Percentiles rank a stretch among this genome's conserved stretches.
phyloP scores from a whole-genome alignment of 2,888 invertebrate species.

The Lamellibrachia columna region DNA sequence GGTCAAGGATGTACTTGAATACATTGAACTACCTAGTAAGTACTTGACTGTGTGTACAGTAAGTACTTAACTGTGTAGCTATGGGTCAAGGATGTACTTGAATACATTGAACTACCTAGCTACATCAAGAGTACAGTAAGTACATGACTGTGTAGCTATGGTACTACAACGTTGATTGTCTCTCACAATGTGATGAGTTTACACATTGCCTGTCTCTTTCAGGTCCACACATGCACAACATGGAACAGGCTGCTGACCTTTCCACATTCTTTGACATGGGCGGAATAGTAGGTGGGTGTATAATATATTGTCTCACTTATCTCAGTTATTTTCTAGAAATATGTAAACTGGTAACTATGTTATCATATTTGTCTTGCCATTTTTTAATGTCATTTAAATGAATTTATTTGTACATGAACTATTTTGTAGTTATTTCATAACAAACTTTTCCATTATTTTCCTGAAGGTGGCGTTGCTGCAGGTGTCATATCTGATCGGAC shows the following conservation, averaged over 20 bases:
- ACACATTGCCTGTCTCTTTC: slow-evolving; percentile 25
- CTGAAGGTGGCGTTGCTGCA: slow-evolving; percentile 78
- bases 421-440: background rate
- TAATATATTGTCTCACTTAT: background rate
- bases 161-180: too few relatives aligned
- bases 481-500: slow-evolving; percentile 85
- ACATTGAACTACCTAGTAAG: background rate
- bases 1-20: background rate
- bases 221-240: slow-evolving; percentile 27
- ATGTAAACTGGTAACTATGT: background rate
- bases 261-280: slow-evolving; percentile 74
- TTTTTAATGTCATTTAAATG: too few relatives aligned
- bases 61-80: background rate
- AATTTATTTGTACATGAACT: too few relatives aligned
- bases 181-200: too few relatives aligned
- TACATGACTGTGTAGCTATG: too few relatives aligned
- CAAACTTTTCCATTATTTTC: background rate
- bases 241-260: slow-evolving; percentile 60
- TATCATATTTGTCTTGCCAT: background rate
- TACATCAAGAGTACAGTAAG: too few relatives aligned
- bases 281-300: slow-evolving; percentile 78
- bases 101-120: background rate
- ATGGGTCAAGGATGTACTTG: background rate
- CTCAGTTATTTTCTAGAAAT: background rate
- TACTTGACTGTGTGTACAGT: too few relatives aligned